These are phyloP conservation scores for Carposina sasakii DNA, from an alignment of 1,140 invertebrate species.

Conservation along the genomic window DNA sequence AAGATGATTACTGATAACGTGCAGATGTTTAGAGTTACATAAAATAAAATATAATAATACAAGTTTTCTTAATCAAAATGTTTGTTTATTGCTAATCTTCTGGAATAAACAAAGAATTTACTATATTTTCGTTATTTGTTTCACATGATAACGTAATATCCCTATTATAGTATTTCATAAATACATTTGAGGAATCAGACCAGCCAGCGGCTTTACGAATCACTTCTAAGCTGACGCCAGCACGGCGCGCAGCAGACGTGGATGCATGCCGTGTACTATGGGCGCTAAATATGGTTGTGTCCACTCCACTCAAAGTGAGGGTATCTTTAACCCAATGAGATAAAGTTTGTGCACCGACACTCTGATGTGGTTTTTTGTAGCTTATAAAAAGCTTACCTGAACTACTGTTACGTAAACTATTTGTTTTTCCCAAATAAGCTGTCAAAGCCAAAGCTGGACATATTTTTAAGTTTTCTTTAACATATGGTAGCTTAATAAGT, in stretches of 20 bases:
- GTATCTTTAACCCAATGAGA: conserved; percentile 29
- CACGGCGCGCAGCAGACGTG: conserved; percentile 17
- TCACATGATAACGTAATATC: too few species aligned
- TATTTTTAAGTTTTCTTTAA: conserved; percentile 11
- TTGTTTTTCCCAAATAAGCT: conserved; percentile 12
- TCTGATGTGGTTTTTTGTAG: conserved; percentile 22
- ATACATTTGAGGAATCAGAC: too few species aligned
- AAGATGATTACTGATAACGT: too few species aligned
- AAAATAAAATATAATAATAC: too few species aligned
- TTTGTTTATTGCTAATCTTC: too few species aligned
- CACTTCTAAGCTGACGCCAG: conserved; percentile 25
- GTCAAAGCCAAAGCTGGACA: conserved; percentile 12
- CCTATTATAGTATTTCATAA: too few species aligned
- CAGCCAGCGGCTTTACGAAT: conserved; percentile 32
- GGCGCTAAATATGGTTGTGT: conserved; percentile 21
- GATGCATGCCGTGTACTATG: conserved; percentile 32
- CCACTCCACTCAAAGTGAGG: conserved; percentile 29
- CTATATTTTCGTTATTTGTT: too few species aligned
- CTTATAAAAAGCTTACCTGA: conserved; percentile 24
- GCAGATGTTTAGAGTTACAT: too few species aligned
- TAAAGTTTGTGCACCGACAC: conserved; percentile 25
- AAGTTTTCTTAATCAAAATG: too few species aligned
- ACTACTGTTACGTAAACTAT: neutral
- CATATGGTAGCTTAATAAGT: conserved; percentile 10
- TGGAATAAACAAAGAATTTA: too few species aligned